Conservation (phyloP, 2,797 vertebrate genomes). For the Tenualosa thibaudeaui region DNA sequence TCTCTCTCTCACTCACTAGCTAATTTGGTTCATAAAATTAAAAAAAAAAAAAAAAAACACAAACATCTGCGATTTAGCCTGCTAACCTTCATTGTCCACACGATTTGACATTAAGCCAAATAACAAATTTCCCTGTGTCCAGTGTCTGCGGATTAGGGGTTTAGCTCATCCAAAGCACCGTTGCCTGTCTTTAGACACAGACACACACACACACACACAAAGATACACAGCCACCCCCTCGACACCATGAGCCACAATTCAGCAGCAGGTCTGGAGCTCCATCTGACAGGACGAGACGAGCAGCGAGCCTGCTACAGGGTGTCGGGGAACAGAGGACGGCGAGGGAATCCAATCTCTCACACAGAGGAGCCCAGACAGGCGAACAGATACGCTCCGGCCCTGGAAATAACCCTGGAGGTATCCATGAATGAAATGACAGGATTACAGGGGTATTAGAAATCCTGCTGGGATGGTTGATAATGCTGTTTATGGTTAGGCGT, state of each 20-base stretch:
- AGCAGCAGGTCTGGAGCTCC: slow-evolving; percentile 14
- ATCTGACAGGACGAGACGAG: neutral
- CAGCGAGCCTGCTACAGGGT: slow-evolving; percentile 36
- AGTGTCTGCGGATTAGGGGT: neutral
- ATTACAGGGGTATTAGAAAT: slow-evolving; percentile 77
- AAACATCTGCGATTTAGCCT: slow-evolving; percentile 24
- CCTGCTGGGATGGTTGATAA: slow-evolving; percentile 77
- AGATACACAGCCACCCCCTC: neutral
- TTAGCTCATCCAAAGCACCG: slow-evolving; percentile 1
- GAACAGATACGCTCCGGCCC: slow-evolving; percentile 65
- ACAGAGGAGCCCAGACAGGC: slow-evolving; percentile 72
- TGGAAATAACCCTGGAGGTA: slow-evolving; percentile 67
- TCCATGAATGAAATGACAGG: slow-evolving; percentile 78
- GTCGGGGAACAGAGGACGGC: slow-evolving; percentile 40
- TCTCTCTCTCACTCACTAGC: neutral
- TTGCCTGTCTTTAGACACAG: neutral
- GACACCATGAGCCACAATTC: neutral
- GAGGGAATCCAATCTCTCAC: slow-evolving; percentile 75
- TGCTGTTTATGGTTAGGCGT: slow-evolving; percentile 64
- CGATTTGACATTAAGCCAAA: slow-evolving; percentile 23
- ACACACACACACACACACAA: too few relatives aligned
- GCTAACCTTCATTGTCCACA: slow-evolving; percentile 18
- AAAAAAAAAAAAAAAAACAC: neutral
- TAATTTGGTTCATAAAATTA: neutral
- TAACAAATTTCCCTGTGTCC: slow-evolving; percentile 19